These are phyloP conservation scores for Plebejus anna DNA, from an alignment of 2,888 invertebrate genomes.

Conservation along the genomic window DNA sequence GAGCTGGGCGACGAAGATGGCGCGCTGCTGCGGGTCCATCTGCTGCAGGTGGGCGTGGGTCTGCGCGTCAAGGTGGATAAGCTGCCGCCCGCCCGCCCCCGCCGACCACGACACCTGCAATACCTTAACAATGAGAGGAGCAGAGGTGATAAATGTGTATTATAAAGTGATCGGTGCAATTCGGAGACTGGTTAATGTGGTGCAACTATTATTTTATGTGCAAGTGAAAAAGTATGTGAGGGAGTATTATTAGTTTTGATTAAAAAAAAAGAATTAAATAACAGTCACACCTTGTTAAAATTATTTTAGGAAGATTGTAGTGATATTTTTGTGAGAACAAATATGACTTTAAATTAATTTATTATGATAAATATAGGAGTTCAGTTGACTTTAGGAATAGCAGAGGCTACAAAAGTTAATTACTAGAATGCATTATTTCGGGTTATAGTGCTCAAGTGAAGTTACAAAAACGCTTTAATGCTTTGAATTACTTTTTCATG, in stretches of 20 bases:
- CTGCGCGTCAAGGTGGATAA: conserved; percentile 90
- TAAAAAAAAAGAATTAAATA: neutral
- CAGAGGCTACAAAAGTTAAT: neutral
- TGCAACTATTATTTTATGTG: conserved; percentile 4
- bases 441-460: neutral
- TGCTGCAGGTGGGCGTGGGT: conserved; percentile 91
- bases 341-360: neutral
- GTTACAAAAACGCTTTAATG: neutral
- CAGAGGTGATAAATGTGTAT: conserved; percentile 28
- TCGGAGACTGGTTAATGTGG: neutral
- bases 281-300: neutral
- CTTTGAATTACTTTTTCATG: neutral
- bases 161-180: conserved; percentile 35
- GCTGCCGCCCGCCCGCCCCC: conserved; percentile 79
- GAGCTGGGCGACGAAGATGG: conserved; percentile 88
- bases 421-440: neutral
- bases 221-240: neutral
- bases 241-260: neutral
- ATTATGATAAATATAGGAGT: neutral
- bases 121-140: conserved; percentile 32
- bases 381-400: neutral
- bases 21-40: conserved; percentile 88
- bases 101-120: conserved; percentile 73
- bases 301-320: neutral
- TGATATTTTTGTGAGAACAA: neutral